Conservation (phyloP, 1,140 invertebrate species). For the Eupeodes corollae region DNA sequence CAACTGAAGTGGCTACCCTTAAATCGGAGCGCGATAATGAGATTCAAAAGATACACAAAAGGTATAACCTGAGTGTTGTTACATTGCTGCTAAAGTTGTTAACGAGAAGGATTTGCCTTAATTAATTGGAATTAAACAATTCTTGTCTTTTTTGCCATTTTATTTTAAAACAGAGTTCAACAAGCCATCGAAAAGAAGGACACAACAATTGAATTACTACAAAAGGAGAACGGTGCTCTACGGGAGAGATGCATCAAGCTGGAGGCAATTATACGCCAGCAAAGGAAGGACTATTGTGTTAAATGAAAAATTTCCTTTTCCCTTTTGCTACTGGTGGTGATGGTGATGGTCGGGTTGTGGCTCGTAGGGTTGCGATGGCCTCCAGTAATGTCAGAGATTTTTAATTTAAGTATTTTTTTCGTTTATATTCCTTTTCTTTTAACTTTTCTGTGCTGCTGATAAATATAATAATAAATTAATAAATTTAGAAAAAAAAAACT, state of each 20-base stretch:
- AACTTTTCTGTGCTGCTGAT: too few species aligned
- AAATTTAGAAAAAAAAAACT: too few species aligned
- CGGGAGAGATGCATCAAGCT: constrained; percentile 59
- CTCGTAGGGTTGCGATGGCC: too few species aligned
- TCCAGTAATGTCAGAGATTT: too few species aligned
- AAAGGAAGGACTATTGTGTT: constrained; percentile 55
- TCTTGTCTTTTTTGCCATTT: background rate
- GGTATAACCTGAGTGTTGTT: constrained; percentile 10
- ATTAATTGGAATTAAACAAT: too few species aligned
- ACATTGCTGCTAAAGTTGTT: background rate
- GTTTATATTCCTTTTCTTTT: too few species aligned
- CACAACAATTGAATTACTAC: constrained; percentile 55
- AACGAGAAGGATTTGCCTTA: background rate
- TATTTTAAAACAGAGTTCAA: constrained; percentile 48
- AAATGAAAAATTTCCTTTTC: constrained; percentile 20
- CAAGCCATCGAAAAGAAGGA: constrained; percentile 66
- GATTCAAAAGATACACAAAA: constrained; percentile 38
- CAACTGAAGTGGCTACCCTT: constrained; percentile 37
- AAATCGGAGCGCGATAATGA: constrained; percentile 38
- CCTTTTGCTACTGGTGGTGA: too few species aligned
- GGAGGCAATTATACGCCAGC: constrained; percentile 62
- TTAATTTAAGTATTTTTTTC: too few species aligned
- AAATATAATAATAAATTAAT: too few species aligned
- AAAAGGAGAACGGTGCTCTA: constrained; percentile 52
- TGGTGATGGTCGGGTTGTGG: too few species aligned